These are phyloP conservation scores for Bucco capensis DNA, from an alignment of 2,113 vertebrate species.

Conservation along the genomic window DNA sequence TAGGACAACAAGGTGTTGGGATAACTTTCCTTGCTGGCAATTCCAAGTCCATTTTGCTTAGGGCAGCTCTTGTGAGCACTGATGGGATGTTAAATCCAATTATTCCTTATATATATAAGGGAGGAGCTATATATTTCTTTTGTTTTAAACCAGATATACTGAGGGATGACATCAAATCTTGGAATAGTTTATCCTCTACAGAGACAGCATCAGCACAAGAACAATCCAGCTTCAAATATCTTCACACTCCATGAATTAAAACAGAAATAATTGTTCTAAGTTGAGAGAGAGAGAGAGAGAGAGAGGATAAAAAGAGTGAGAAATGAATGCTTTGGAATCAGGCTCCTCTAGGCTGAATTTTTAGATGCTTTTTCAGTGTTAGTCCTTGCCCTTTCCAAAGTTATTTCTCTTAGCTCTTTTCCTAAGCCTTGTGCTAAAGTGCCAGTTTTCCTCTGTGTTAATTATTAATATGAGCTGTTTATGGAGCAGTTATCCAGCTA, in stretches of 20 bases:
- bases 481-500: constrained; percentile 92
- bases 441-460: constrained; percentile 81
- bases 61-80: not conserved
- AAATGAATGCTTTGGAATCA: constrained; percentile 50
- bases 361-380: constrained; percentile 73
- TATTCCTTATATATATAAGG: too few species aligned
- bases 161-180: not conserved
- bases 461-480: constrained; percentile 97
- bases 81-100: not conserved
- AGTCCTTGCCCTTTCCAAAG: constrained; percentile 71
- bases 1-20: not conserved
- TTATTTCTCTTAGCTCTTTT: constrained; percentile 73
- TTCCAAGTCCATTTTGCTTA: constrained; percentile 1
- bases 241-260: not conserved
- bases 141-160: not conserved
- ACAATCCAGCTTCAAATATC: not conserved
- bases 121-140: not conserved
- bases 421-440: constrained; percentile 57
- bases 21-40: not conserved
- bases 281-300: not conserved
- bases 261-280: not conserved
- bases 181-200: not conserved
- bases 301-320: not conserved
- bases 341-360: constrained; percentile 69
- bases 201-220: not conserved